Conservation (phyloP, 2,888 invertebrate species). For the Agrochola litura region DNA sequence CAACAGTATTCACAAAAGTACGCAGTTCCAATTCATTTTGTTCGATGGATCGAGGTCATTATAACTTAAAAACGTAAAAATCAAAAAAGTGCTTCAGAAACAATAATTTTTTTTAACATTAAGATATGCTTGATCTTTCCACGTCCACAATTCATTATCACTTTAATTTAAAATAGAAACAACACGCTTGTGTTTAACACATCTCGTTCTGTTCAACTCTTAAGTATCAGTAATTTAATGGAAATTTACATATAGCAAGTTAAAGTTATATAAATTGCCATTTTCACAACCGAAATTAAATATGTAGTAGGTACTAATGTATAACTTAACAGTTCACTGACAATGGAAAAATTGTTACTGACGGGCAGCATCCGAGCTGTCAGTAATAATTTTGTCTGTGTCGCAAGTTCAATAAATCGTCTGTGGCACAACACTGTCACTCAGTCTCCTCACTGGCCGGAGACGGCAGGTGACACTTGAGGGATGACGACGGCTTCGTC, state of each 20-base stretch:
- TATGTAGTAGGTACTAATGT: constrained; percentile 86
- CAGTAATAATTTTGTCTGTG: constrained; percentile 79
- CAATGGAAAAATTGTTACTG: constrained; percentile 79
- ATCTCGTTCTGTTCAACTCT: constrained; percentile 83
- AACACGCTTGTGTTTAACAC: constrained; percentile 88
- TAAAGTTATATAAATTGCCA: constrained; percentile 89
- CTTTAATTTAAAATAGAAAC: constrained; percentile 81
- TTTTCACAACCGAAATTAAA: constrained; percentile 91
- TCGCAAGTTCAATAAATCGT: constrained; percentile 75
- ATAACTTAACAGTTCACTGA: constrained; percentile 85
- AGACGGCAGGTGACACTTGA: constrained; percentile 71
- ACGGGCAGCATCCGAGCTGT: constrained; percentile 44
- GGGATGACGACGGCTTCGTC: constrained; percentile 76
- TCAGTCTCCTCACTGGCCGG: constrained; percentile 76
- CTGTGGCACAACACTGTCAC: constrained; percentile 88
- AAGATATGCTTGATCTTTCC: constrained; percentile 83
- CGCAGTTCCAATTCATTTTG: constrained; percentile 58
- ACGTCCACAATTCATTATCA: constrained; percentile 78
- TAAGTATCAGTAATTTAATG: constrained; percentile 84
- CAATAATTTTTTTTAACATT: constrained; percentile 61
- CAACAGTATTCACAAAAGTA: constrained; percentile 59
- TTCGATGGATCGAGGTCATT: constrained; percentile 53
- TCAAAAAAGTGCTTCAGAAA: constrained; percentile 57
- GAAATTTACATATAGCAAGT: constrained; percentile 87
- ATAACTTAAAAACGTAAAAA: constrained; percentile 58